A percentile compares a stretch with the other conserved stretches of the same genome.
phyloP scores from a whole-genome alignment of 2,113 vertebrate species.

The Anser cygnoides region DNA sequence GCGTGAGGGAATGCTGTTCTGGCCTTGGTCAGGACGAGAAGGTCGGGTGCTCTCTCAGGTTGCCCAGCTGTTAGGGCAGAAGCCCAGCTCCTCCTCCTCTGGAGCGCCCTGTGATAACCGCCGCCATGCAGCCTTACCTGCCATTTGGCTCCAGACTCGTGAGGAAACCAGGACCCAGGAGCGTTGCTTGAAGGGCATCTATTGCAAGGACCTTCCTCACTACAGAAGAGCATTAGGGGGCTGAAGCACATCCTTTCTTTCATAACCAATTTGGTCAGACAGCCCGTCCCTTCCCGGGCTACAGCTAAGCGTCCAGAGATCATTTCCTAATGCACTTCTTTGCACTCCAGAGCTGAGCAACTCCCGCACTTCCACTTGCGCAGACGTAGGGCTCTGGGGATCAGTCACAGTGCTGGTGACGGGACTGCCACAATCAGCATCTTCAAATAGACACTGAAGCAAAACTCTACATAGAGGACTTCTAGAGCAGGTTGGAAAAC shows the following conservation, averaged over 20 bases:
- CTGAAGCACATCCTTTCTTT: background rate
- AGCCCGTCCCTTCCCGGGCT: background rate
- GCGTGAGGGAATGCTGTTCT: background rate
- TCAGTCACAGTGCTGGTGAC: background rate
- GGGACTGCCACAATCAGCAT: background rate
- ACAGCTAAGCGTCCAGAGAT: background rate
- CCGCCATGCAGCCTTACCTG: fast-evolving
- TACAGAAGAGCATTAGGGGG: fast-evolving
- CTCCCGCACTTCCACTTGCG: background rate
- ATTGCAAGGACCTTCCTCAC: background rate
- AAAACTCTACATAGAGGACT: background rate
- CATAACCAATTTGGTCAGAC: background rate
- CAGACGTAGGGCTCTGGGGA: background rate
- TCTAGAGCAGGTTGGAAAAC: background rate
- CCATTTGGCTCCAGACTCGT: background rate
- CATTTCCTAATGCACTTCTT: fast-evolving
- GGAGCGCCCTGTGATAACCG: fast-evolving
- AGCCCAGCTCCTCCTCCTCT: background rate
- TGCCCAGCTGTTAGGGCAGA: background rate
- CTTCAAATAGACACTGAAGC: background rate
- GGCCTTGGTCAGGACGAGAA: background rate
- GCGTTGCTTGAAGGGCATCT: background rate
- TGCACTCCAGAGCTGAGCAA: background rate
- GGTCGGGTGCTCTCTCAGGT: background rate
- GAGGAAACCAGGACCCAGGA: background rate